Evolutionary conservation across 2,888 invertebrate species (phyloP), one percentile per base, ranked within the genome.

Genomic region (Peribatodes rhomboidaria): DNA sequence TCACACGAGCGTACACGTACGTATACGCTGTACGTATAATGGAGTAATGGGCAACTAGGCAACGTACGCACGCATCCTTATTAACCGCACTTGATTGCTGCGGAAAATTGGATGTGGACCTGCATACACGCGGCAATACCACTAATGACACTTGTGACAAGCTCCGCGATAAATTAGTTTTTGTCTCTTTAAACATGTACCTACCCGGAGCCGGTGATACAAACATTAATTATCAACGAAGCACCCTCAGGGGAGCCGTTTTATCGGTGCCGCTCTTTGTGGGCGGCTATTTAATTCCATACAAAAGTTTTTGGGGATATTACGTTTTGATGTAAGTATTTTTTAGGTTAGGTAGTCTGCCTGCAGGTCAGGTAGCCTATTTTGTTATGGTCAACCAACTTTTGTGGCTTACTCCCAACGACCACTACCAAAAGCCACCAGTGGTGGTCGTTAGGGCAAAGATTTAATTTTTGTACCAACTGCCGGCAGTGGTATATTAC

Each of bases 41-140:
- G 42, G 63, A 68, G 61, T 65, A 65, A 69, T 67, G 70, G 74
- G 78, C 80, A 75, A 78, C 75, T 77, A 81, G 79, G 79, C 79
- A 80, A 81, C 78, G 75, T 81, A 78, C 75, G 75, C 76, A 75
- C 77, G 76, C 77, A 78, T 78, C 83, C 83, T 84, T 85, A 87
- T 86, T 88, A 88, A 83, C 84, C 77, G 78, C 83, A 81, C 82
- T 83, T 87, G 85, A 88, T 88, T 86, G 83, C 82, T 77, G 79
- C 76, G 74, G 82, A 80, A 84, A 86, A 87, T 88, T 87, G 87
- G 83, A 84, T 80, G 79, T 83, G 84, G 83, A 84, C 80, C 77
- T 80, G 78, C 80, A 81, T 82, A 80, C 77, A 76, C 76, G 79
- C 61, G 62, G 72, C 77, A 71, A 73, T 66, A 75, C 72, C 75